A percentile compares a stretch with the other conserved stretches of the same genome.
These are phyloP conservation scores for Numenius arquata DNA, from an alignment of 2,113 vertebrate species.

Conservation along the genomic window DNA sequence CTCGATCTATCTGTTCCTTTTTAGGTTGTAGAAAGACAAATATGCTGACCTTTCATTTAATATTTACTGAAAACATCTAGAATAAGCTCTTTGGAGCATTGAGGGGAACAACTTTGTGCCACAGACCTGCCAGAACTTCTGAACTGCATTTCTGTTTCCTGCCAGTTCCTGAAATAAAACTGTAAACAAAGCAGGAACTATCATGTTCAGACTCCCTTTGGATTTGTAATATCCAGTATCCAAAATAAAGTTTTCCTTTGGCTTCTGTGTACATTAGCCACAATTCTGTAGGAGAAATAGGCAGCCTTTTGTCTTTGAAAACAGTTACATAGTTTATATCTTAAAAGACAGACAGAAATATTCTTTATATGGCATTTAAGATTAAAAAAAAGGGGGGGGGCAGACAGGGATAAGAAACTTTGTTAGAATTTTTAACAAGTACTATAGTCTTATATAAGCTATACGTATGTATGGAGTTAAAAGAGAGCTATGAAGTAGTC, in stretches of 20 bases:
- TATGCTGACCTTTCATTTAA: background rate
- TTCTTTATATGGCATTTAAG: background rate
- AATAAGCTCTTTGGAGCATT: background rate
- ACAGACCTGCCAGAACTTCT: background rate
- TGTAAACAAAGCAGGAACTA: background rate
- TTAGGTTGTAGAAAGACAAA: background rate
- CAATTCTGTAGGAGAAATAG: background rate
- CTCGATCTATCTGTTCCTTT: background rate
- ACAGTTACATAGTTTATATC: background rate
- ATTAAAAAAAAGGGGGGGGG: background rate
- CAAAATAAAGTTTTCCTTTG: too few species aligned
- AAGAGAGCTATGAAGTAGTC: background rate
- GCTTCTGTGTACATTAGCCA: fast-evolving
- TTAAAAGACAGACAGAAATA: background rate
- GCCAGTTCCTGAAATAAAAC: background rate
- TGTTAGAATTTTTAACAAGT: background rate
- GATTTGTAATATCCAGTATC: too few species aligned
- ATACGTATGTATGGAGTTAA: background rate
- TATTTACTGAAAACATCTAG: background rate
- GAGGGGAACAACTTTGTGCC: background rate
- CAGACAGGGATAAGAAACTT: background rate
- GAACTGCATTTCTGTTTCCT: background rate
- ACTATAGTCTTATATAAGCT: background rate
- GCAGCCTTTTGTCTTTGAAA: background rate
- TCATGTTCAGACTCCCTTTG: background rate